Percentiles rank a stretch among this genome's conserved stretches.
Conservation (phyloP, 2,888 invertebrate genomes). For the Rhamphomyia laevipes region DNA sequence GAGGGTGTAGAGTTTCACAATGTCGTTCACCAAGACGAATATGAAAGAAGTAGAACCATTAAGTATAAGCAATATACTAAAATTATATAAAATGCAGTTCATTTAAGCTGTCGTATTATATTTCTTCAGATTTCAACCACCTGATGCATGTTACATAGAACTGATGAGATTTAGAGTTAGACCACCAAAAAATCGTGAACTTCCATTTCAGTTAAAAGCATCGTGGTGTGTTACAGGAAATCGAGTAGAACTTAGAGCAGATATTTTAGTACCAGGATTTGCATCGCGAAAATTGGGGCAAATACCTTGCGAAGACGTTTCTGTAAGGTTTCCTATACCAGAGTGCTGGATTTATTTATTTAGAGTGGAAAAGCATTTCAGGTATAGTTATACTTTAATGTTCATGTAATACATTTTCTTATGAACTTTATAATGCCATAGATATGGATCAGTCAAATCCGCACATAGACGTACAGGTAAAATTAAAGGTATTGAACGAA, state of each 20-base stretch:
- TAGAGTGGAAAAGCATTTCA: constrained; percentile 93
- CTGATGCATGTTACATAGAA: constrained; percentile 96
- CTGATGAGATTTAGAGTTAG: constrained; percentile 89
- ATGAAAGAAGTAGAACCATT: constrained; percentile 70
- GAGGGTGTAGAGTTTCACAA: constrained; percentile 91
- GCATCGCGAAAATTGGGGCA: constrained; percentile 91
- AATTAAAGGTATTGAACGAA: constrained; percentile 84
- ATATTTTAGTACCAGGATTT: constrained; percentile 93
- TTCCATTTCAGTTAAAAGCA: constrained; percentile 89
- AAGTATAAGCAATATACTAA: constrained; percentile 47
- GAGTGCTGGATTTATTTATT: constrained; percentile 99
- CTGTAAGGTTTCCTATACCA: constrained; percentile 92
- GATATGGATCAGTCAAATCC: constrained; percentile 94
- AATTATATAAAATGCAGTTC: not conserved
- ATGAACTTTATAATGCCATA: constrained; percentile 20
- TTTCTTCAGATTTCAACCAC: constrained; percentile 72
- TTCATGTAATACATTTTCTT: not conserved
- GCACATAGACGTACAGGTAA: constrained; percentile 80
- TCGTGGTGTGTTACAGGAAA: constrained; percentile 79
- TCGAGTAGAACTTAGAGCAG: constrained; percentile 88
- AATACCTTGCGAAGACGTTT: constrained; percentile 95
- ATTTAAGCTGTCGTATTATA: constrained; percentile 1
- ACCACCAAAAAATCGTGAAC: constrained; percentile 90
- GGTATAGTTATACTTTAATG: constrained; percentile 22
- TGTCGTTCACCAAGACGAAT: constrained; percentile 84